These are phyloP conservation scores for Xestia xanthographa DNA, from an alignment of 2,888 invertebrate genomes.

Conservation along the genomic window DNA sequence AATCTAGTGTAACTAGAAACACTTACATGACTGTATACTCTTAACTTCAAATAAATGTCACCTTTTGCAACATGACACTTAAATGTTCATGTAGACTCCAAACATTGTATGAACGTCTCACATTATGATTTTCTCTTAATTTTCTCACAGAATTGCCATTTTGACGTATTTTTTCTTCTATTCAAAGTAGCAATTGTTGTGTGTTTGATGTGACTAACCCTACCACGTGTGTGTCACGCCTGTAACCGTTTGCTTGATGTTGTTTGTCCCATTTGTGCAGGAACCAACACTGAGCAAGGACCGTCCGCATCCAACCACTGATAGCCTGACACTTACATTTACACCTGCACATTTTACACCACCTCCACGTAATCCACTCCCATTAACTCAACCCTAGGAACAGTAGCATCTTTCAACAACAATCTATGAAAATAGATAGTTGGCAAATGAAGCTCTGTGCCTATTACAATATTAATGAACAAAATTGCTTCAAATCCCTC, in stretches of 20 bases:
- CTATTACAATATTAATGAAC: constrained; percentile 25
- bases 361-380: constrained; percentile 50
- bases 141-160: constrained; percentile 64
- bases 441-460: constrained; percentile 38
- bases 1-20: constrained; percentile 32
- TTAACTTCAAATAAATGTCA: constrained; percentile 22
- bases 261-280: constrained; percentile 87
- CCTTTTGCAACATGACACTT: constrained; percentile 27
- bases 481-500: constrained; percentile 44
- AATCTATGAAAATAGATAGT: not conserved
- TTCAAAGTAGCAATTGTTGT: constrained; percentile 44
- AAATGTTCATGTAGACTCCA: constrained; percentile 30
- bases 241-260: constrained; percentile 87
- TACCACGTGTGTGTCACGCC: constrained; percentile 87
- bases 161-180: constrained; percentile 25
- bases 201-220: constrained; percentile 75
- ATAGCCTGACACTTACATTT: constrained; percentile 71
- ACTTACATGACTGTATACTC: not conserved
- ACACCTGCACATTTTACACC: constrained; percentile 66
- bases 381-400: constrained; percentile 36
- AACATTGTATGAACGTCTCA: constrained; percentile 62
- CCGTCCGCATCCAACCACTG: constrained; percentile 85
- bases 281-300: constrained; percentile 88
- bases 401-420: constrained; percentile 26
- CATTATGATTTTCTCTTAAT: constrained; percentile 62